Evolutionary conservation across 2,113 vertebrate species (phyloP).

Genomic region (Cettia cetti): DNA sequence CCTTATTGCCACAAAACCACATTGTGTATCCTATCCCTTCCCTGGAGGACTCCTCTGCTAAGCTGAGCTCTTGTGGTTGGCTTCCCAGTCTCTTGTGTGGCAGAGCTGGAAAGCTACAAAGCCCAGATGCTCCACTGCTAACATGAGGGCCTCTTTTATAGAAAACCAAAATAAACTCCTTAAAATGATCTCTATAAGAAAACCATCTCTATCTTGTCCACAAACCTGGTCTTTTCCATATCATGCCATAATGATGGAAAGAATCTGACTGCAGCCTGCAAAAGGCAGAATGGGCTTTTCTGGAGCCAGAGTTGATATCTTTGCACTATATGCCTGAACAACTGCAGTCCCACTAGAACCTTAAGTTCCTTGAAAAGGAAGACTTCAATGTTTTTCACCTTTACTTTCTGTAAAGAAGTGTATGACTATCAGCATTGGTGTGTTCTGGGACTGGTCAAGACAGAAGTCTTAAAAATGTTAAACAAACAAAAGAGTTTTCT

Average conservation of each 20-base stretch:
- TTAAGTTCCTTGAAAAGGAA: not conserved
- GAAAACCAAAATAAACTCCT: conserved; percentile 32
- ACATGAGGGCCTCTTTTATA: not conserved
- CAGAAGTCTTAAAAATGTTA: not conserved
- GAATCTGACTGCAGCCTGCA: not conserved
- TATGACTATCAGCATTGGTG: not conserved
- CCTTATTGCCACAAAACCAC: conserved; percentile 55
- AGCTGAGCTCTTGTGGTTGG: conserved; percentile 37
- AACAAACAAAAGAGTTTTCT: not conserved
- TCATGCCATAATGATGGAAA: not conserved
- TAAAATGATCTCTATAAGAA: conserved; percentile 2
- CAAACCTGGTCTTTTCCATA: not conserved
- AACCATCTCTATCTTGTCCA: conserved; percentile 1
- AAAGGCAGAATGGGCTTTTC: not conserved
- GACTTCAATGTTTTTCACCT: not conserved
- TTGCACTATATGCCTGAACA: not conserved
- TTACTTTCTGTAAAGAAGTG: not conserved
- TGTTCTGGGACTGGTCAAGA: not conserved
- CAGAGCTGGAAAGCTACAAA: conserved; percentile 30
- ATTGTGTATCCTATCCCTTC: conserved; percentile 1
- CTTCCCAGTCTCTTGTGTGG: conserved; percentile 14
- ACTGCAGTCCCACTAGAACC: not conserved
- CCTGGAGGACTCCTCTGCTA: conserved; percentile 36
- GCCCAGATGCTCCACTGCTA: not conserved
- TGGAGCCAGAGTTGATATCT: not conserved